Evolutionary conservation across 2,797 vertebrate species (phyloP), one percentile per base, ranked within the genome.

Genomic region (Glyptemys insculpta): DNA sequence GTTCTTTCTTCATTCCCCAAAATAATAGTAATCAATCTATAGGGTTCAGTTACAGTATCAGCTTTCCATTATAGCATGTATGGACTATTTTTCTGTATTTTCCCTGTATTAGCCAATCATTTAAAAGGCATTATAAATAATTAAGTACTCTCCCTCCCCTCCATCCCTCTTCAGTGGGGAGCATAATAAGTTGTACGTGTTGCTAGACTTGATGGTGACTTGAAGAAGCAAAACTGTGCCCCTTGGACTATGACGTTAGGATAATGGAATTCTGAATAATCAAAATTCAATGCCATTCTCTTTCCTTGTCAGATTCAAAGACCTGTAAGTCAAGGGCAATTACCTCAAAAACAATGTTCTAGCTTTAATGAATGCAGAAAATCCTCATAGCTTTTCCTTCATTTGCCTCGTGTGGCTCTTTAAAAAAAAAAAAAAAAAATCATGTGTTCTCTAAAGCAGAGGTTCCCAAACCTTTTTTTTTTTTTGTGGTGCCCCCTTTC

Each of bases 221-320:
- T 25, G 34, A 86, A 85, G 59, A 82, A 90, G 12, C 5, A 81
- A 85, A 92, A 85, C 62, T 56, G 85, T 74, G 34, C 72, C 62
- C 6, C 25, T 87, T 37, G 4, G 3, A 21, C 25, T 2, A 0
- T 50, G 6, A 68, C 54, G 49, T 34, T 37, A 31, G 47, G 65
- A 85, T 92, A 89, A 89, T 93, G 86, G 90, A 95, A 83, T 3
- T 19, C 18, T 86, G 72, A 52, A 34, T 78, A 92, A 86, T 18
- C 79, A 68, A 11, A 31, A 53, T 80, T 94, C 62, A 95, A 92
- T 94, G 23, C 15, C 57, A n/a, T 59, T 62, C 29, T 31, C 83
- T 74, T 76, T 74, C 81, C 23, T 94, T 82, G 29, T 49, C 74
- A 89, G 21, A 93, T 37, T 5, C 74, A 79, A 49, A 86, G 82